Evolutionary conservation across 2,888 invertebrate species (phyloP).

Genomic region (Epistrophella euchroma): DNA sequence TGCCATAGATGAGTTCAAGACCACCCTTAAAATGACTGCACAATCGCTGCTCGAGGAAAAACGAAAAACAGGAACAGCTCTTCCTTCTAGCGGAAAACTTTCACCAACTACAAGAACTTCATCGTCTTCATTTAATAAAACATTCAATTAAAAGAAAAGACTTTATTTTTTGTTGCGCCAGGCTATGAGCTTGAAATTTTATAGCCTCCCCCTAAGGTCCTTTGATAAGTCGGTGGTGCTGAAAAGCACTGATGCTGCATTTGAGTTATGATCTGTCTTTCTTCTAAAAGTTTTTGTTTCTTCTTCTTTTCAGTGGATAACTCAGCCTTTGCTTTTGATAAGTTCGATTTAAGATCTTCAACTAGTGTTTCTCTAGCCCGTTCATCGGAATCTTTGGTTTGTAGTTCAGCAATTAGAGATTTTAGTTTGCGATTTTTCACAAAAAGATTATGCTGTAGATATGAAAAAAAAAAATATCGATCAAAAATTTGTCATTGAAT

Average conservation of each 20-base stretch:
- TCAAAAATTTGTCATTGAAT: too few species aligned
- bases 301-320: constrained; percentile 81
- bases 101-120: neutral
- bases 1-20: constrained; percentile 79
- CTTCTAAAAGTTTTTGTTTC: constrained; percentile 81
- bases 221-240: constrained; percentile 81
- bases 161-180: constrained; percentile 1
- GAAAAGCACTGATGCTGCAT: constrained; percentile 83
- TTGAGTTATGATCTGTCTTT: constrained; percentile 81
- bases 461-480: neutral
- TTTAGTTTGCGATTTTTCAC: constrained; percentile 82
- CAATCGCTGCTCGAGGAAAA: constrained; percentile 63
- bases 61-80: constrained; percentile 21
- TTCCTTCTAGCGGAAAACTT: neutral
- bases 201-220: constrained; percentile 81
- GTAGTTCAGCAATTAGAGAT: constrained; percentile 81
- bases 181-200: constrained; percentile 77
- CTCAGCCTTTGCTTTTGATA: constrained; percentile 80
- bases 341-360: constrained; percentile 79
- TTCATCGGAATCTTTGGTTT: constrained; percentile 80
- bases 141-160: neutral
- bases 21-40: constrained; percentile 75
- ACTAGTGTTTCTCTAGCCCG: constrained; percentile 79
- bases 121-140: neutral
- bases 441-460: constrained; percentile 79